phyloP scores from a whole-genome alignment of 2,888 invertebrate genomes.

The Cephus runcator region DNA sequence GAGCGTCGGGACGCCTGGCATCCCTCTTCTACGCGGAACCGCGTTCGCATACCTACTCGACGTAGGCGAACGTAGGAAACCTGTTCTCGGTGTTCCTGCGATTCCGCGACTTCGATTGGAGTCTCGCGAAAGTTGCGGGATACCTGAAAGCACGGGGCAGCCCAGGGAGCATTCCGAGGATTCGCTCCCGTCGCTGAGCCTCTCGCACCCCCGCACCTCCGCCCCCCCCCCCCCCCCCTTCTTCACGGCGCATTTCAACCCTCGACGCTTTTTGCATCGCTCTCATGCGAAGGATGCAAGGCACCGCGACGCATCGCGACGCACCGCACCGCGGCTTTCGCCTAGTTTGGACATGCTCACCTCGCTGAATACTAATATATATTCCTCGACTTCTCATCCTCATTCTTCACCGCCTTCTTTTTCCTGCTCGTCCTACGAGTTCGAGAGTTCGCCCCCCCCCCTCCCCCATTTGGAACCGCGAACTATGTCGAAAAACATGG shows the following conservation, averaged over 20 bases:
- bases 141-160: background rate
- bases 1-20: background rate
- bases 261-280: background rate
- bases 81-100: background rate
- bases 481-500: background rate
- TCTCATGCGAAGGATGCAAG: constrained; percentile 36
- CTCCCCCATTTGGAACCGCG: constrained; percentile 1
- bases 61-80: background rate
- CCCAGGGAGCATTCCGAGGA: background rate
- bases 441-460: background rate
- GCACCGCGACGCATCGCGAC: constrained; percentile 41
- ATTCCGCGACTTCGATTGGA: background rate
- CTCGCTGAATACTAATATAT: constrained; percentile 45
- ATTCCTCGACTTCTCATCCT: constrained; percentile 18
- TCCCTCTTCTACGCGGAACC: background rate
- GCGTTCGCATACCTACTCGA: background rate
- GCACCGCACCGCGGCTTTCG: constrained; percentile 28
- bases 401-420: constrained; percentile 10
- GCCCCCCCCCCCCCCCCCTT: background rate
- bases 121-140: background rate
- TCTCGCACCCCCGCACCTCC: background rate
- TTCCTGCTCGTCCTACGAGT: constrained; percentile 11
- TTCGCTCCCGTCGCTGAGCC: background rate
- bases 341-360: constrained; percentile 53
- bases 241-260: background rate